Base-by-base conservation (phyloP, 92 coral and sea anemone genomes). In the Paragorgia papillata region DNA sequence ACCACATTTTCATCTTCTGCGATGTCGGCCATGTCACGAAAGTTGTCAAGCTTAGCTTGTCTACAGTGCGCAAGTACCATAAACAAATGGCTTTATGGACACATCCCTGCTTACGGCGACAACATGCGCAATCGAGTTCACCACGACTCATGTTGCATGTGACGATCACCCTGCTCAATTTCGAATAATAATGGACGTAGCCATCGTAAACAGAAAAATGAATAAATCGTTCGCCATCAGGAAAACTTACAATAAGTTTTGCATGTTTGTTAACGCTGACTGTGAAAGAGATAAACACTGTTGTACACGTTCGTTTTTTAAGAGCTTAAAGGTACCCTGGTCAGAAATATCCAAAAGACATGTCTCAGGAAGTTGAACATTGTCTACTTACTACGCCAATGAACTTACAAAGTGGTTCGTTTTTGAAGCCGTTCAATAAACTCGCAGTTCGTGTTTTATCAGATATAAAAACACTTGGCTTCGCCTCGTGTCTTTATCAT, bases 141-240 rank as follows among this genome's bases (percentile, higher is more conserved):
- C 91, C 88, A 40, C 58, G 74, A 0, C 7, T 34, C 30, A 83
- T 12, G 51, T 87, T 83, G 0, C 79, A 81, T 0, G 85, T 78
- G 12, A 79, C 85, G 30, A 70, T 64, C 2, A 82, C 82, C 49
- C 90, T 63, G 12, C 80, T 82, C 43, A 87, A 68, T 26, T 75
- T 76, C 10, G 84, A 78, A 49, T 69, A 87, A 9, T 79, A 87
- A 40, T 83, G 64, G 15, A 87, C 80, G 41, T 53, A 37, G 1
- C 91, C 91, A 30, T 84, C 82, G 35, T 68, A 88, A 14, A 84
- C 78, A 10, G 88, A 88, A 49, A 88, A 84, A 48, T 80, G 91
- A 13, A 61, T 69, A 25, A 66, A 88, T 1, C 74, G 35, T 34
- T 44, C 57, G 9, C 86, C 83, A 32, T 84, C 86, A 7, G 19